Evolutionary conservation across 2,113 vertebrate species (phyloP), one percentile per base, ranked within the genome.

Genomic region (Pholis gunnellus): DNA sequence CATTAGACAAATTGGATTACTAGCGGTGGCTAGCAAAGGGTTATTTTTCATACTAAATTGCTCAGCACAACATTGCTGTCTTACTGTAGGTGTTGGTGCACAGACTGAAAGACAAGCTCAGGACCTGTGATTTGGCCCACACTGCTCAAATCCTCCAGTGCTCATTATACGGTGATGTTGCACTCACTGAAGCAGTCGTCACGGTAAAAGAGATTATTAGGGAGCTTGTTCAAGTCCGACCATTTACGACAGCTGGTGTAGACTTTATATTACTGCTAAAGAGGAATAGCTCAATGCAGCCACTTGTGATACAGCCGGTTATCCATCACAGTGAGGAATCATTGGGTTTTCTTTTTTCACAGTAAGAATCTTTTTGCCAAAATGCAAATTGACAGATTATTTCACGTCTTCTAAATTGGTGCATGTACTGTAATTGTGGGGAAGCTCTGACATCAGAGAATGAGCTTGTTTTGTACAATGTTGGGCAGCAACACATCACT

Each of bases 131-230:
- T 36, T 27, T 10, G 36, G 18, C 50, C 48, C 75, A 42, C 29
- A 27, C 29, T 11, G 22, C 59, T 66, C 34, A n/a, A 40, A 75
- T 40, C 70, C 22, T 25, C 38, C 38, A 50, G 15, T 1, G 44
- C 69, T 81, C 67, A 54, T 72, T 76, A 61, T 9, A 56, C 14
- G 34, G 18, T 9, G n/a, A 69, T 22, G 18, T 13, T 40, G 25
- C 18, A 54, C 34, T 36, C 60, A 63, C 31, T 63, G 20, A 10
- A 18, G 34, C 50, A 38, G 61, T 15, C 9, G 40, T 50, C 79
- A 9, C 5, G 29, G 20, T 29, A 9, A 36, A 31, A 5, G 40
- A 64, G 48, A 77, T 72, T 40, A 65, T 77, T 29, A 46, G 61
- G 61, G 31, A 46, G 67, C 66, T 57, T 29, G 31, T 74, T 13